These are phyloP conservation scores for Rhamnusium bicolor DNA, from an alignment of 2,888 invertebrate species.

Conservation along the genomic window DNA sequence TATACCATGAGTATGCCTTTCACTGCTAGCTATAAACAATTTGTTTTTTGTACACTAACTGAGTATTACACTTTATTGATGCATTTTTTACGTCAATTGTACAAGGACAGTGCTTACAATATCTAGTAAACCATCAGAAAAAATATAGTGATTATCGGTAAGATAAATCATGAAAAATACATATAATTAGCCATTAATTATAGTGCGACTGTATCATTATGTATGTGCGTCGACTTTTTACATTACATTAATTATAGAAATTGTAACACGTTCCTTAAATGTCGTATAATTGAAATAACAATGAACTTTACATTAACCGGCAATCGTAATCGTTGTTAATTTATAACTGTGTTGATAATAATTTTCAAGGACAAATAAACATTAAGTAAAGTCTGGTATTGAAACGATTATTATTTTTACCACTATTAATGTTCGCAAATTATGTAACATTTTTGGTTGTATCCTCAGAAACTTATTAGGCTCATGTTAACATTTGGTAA, in stretches of 20 bases:
- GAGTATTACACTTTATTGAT: constrained; percentile 11
- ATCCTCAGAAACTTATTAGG: not conserved
- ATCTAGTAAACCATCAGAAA: not conserved
- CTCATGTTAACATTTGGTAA: not conserved
- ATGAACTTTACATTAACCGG: not conserved
- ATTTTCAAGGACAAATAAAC: not conserved
- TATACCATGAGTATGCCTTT: not conserved
- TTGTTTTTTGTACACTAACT: constrained; percentile 2
- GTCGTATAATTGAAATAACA: not conserved
- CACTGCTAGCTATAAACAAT: not conserved
- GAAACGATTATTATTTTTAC: not conserved
- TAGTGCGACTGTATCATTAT: not conserved
- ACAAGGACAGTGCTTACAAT: not conserved
- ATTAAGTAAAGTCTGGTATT: not conserved
- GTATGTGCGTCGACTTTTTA: not conserved
- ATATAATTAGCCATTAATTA: not conserved
- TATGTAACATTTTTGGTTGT: not conserved
- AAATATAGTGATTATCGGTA: not conserved
- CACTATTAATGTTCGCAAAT: not conserved
- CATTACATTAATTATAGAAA: not conserved
- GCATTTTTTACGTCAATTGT: not conserved
- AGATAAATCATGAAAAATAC: not conserved
- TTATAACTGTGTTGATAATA: not conserved
- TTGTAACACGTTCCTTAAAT: not conserved
- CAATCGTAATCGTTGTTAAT: not conserved